Conservation (phyloP, 2,888 invertebrate genomes). For the Chromoteleia sp. region DNA sequence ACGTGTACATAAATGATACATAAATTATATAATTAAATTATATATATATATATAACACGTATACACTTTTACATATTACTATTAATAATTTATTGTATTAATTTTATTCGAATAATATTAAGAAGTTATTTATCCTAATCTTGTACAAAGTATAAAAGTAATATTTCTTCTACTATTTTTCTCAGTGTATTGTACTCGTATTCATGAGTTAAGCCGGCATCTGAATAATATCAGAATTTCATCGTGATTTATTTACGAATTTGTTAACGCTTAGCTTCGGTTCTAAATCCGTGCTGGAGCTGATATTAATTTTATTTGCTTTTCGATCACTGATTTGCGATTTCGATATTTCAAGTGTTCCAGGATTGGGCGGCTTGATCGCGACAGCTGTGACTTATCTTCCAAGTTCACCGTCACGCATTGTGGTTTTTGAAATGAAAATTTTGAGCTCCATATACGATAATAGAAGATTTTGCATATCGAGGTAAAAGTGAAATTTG, state of each 20-base stretch:
- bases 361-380: neutral
- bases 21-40: too few species aligned
- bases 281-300: neutral
- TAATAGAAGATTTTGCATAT: neutral
- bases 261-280: constrained; percentile 13
- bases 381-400: constrained; percentile 19
- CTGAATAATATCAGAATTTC: constrained; percentile 24
- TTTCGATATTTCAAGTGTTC: constrained; percentile 3
- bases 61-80: too few species aligned
- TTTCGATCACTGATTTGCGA: constrained; percentile 31
- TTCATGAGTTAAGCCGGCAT: constrained; percentile 20
- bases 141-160: too few species aligned
- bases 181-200: too few species aligned
- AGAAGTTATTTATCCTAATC: too few species aligned
- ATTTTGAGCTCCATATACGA: neutral
- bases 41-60: too few species aligned
- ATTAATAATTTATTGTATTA: too few species aligned
- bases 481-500: neutral
- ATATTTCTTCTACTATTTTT: too few species aligned
- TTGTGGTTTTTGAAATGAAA: neutral
- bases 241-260: constrained; percentile 42
- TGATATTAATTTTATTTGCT: constrained; percentile 39
- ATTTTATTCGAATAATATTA: too few species aligned
- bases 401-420: neutral
- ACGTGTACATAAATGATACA: too few species aligned